phyloP scores from a whole-genome alignment of 1,140 invertebrate genomes.

The Drosophila setifemur region DNA sequence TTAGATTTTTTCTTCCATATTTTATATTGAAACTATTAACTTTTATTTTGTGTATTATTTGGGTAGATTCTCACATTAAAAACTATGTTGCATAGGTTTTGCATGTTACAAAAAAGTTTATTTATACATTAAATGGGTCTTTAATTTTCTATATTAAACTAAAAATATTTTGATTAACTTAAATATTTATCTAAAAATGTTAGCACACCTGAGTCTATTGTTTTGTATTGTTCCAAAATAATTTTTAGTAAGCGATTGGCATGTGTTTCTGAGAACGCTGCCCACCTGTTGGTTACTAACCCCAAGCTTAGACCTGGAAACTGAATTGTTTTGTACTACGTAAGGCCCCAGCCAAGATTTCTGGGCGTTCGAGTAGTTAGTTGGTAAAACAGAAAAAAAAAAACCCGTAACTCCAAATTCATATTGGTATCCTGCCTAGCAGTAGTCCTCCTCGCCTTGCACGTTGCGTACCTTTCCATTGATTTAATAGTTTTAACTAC shows the following conservation, averaged over 20 bases:
- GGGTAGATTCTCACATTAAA: too few species aligned
- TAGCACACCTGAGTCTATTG: slow-evolving; percentile 3
- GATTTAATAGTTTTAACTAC: neutral
- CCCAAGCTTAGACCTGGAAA: slow-evolving; percentile 26
- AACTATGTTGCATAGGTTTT: too few species aligned
- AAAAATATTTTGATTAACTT: too few species aligned
- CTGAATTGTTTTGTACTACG: neutral
- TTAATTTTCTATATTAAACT: too few species aligned
- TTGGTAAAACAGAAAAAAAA: too few species aligned
- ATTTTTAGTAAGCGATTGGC: slow-evolving; percentile 20
- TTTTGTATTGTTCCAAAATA: neutral
- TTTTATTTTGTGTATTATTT: too few species aligned
- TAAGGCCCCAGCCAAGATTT: slow-evolving; percentile 2
- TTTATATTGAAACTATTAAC: too few species aligned
- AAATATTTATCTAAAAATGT: neutral
- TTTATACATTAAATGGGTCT: too few species aligned
- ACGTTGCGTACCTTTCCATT: slow-evolving; percentile 16
- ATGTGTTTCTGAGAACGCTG: slow-evolving; percentile 33
- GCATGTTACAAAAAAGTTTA: too few species aligned
- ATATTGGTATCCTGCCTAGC: slow-evolving; percentile 34
- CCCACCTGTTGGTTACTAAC: slow-evolving; percentile 43
- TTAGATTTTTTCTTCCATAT: too few species aligned
- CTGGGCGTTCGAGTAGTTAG: slow-evolving; percentile 2
- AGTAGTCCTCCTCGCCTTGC: slow-evolving; percentile 39
- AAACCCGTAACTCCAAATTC: slow-evolving; percentile 16